These are phyloP conservation scores for Calephelis perditalis DNA, from an alignment of 2,888 invertebrate genomes.

Conservation along the genomic window DNA sequence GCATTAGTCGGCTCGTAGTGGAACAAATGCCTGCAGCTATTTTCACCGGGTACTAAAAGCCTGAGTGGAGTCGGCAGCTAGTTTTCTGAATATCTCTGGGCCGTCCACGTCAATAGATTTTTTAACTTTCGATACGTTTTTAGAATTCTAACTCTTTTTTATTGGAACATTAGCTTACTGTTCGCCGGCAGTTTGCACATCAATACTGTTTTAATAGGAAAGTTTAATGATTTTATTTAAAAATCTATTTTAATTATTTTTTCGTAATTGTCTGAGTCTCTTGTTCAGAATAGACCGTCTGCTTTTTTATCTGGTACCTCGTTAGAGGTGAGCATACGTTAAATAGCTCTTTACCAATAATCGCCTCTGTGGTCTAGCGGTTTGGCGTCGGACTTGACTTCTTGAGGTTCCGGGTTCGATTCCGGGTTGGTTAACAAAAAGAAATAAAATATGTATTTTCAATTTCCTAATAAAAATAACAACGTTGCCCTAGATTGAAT, in stretches of 20 bases:
- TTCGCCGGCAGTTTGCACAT: conserved; percentile 6
- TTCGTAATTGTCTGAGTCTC: too few species aligned
- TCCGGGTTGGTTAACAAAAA: too few species aligned
- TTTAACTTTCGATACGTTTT: conserved; percentile 22
- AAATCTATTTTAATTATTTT: background rate
- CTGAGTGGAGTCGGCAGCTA: conserved; percentile 15
- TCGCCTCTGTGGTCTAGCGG: too few species aligned
- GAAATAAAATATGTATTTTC: too few species aligned
- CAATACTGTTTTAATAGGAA: background rate
- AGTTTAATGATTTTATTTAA: background rate
- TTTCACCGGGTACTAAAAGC: conserved; percentile 20
- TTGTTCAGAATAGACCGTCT: too few species aligned
- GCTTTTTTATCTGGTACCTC: too few species aligned
- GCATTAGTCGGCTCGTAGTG: conserved; percentile 12
- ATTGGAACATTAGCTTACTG: conserved; percentile 8
- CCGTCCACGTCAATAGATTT: conserved; percentile 20
- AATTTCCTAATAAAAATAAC: too few species aligned
- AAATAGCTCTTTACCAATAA: too few species aligned
- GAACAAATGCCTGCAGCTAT: conserved; percentile 17
- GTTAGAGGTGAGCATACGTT: too few species aligned
- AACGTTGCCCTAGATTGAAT: too few species aligned
- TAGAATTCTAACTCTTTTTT: conserved; percentile 12
- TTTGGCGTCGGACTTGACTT: too few species aligned
- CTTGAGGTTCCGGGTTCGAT: too few species aligned
- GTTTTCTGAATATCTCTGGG: conserved; percentile 16